phyloP scores from a whole-genome alignment of 2,888 invertebrate species.

The Tanypteryx hageni region DNA sequence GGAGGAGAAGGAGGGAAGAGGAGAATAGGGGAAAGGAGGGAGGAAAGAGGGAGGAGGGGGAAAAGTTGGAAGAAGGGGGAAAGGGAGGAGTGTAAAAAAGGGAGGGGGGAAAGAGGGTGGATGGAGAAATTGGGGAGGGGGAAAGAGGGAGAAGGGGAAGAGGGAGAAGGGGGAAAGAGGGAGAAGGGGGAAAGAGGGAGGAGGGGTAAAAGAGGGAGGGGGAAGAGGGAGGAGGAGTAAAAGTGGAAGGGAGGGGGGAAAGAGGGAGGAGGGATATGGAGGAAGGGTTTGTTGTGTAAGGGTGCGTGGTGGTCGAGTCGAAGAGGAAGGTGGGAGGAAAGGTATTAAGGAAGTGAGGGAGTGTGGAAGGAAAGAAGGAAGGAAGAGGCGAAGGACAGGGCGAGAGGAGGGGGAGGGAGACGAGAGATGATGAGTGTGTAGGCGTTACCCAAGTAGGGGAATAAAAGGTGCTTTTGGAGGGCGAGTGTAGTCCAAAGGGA shows the following conservation, averaged over 20 bases:
- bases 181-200: constrained; percentile 23
- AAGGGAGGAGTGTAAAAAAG: background rate
- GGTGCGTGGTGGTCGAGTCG: no score
- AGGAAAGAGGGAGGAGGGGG: no score
- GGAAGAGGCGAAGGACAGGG: background rate
- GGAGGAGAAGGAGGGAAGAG: no score
- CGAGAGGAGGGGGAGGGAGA: background rate
- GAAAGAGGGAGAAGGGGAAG: background rate
- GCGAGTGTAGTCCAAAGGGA: no score
- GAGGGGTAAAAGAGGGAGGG: constrained; percentile 66
- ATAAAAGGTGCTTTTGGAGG: no score
- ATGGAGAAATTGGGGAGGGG: background rate
- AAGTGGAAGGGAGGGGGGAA: constrained; percentile 56
- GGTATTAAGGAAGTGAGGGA: constrained; percentile 65
- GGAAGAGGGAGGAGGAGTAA: constrained; percentile 67
- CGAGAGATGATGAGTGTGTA: background rate
- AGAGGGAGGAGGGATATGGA: constrained; percentile 34
- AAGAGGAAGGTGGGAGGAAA: constrained; percentile 57
- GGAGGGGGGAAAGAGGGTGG: background rate
- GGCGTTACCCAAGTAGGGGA: no score
- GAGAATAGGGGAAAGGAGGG: no score
- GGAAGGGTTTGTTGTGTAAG: constrained; percentile 68
- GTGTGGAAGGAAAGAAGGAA: constrained; percentile 66
- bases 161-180: background rate
- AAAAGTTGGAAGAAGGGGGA: no score